Evolutionary conservation across 2,113 vertebrate species (phyloP).

Genomic region (Osmerus eperlanus): DNA sequence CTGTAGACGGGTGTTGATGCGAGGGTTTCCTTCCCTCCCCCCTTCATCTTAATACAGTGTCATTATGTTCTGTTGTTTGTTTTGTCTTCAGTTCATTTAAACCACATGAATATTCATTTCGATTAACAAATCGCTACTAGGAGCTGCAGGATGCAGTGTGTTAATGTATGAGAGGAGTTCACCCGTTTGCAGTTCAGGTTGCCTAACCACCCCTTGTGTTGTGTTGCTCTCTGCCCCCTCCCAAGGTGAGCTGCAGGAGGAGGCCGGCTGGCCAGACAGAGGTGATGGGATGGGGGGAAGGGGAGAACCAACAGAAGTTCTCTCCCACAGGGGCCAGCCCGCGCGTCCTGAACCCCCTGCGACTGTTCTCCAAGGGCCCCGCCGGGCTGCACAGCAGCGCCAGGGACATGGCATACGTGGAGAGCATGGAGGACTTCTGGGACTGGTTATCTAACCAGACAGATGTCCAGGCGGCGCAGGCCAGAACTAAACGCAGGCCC

Average conservation of each 20-base stretch:
- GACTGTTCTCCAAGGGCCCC: conserved; percentile 87
- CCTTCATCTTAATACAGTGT: too few relatives aligned
- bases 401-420: conserved; percentile 82
- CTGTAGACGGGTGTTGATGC: too few relatives aligned
- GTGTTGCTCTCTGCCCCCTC: conserved; percentile 40
- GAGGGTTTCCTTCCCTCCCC: too few relatives aligned
- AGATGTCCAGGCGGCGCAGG: conserved; percentile 82
- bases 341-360: conserved; percentile 85
- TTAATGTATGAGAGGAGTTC: too few relatives aligned
- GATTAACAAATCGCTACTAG: too few relatives aligned
- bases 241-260: conserved; percentile 83
- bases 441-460: conserved; percentile 97
- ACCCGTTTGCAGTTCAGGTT: background rate
- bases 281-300: conserved; percentile 85
- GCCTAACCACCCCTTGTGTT: conserved; percentile 4
- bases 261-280: conserved; percentile 70
- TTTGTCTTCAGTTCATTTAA: too few relatives aligned
- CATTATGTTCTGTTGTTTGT: too few relatives aligned
- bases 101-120: too few relatives aligned
- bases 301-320: conserved; percentile 75
- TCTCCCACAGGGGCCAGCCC: conserved; percentile 80
- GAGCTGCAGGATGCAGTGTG: too few relatives aligned
- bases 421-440: conserved; percentile 92
- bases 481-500: conserved; percentile 96
- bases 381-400: conserved; percentile 73